Percentiles rank a stretch among this genome's conserved stretches.
Evolutionary conservation across 2,797 vertebrate species (phyloP).

Genomic region (Siniperca scherzeri): DNA sequence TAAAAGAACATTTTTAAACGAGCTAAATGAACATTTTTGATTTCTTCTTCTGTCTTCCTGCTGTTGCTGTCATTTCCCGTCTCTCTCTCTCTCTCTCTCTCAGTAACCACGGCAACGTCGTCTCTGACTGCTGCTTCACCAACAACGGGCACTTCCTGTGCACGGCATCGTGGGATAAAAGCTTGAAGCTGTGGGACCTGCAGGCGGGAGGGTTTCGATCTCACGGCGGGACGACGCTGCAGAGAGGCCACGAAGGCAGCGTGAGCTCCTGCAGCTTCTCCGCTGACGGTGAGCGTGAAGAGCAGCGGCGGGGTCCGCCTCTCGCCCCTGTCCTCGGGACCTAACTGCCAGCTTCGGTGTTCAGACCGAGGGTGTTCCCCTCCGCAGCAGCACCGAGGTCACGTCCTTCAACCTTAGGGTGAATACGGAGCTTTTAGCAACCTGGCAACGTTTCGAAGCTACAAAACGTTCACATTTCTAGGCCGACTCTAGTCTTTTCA

Average conservation of each 20-base stretch:
- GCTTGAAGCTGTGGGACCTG: slow-evolving; percentile 87
- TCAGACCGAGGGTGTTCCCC: too few species aligned
- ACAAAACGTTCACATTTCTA: too few species aligned
- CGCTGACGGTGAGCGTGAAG: slow-evolving; percentile 79
- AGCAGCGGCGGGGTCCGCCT: not conserved
- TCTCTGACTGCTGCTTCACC: slow-evolving; percentile 88
- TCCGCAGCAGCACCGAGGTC: too few species aligned
- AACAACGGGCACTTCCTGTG: slow-evolving; percentile 83
- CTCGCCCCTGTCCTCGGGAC: too few species aligned
- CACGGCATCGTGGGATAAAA: slow-evolving; percentile 88
- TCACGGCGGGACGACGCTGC: slow-evolving; percentile 72
- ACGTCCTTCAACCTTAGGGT: too few species aligned
- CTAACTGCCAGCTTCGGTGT: too few species aligned
- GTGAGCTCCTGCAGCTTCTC: slow-evolving; percentile 87
- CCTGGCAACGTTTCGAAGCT: too few species aligned
- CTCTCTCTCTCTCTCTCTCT: slow-evolving; percentile 45
- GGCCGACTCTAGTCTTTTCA: too few species aligned
- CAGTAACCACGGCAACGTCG: slow-evolving; percentile 83
- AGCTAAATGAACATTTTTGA: not conserved
- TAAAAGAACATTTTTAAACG: not conserved
- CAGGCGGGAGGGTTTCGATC: slow-evolving; percentile 78
- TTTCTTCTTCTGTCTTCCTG: not conserved
- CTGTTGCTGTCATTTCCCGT: not conserved
- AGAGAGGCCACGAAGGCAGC: slow-evolving; percentile 79
- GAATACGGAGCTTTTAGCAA: too few species aligned